Percentiles rank a stretch among this genome's conserved stretches.
These are phyloP conservation scores for Zaprionus tsacasi DNA, from an alignment of 1,140 invertebrate species.

Conservation along the genomic window DNA sequence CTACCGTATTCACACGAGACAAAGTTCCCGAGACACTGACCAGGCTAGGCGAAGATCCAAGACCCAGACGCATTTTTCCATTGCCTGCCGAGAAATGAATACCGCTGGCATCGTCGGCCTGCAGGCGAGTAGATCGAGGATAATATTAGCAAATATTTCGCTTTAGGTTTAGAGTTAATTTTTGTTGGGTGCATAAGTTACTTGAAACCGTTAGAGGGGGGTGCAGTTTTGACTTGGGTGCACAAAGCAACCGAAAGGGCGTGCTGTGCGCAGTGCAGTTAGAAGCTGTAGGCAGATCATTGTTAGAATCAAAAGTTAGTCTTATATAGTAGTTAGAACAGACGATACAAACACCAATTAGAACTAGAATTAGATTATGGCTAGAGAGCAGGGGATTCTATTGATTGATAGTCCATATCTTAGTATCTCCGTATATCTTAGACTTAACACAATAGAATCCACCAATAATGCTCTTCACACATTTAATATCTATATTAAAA, in stretches of 20 bases:
- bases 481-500: neutral
- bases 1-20: slow-evolving; percentile 89
- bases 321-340: slow-evolving; percentile 52
- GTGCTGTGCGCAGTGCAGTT: slow-evolving; percentile 70
- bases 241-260: slow-evolving; percentile 56
- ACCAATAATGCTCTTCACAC: neutral
- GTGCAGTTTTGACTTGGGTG: slow-evolving; percentile 53
- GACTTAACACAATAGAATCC: slow-evolving; percentile 17
- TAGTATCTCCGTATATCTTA: too few relatives aligned
- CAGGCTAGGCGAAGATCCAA: slow-evolving; percentile 85
- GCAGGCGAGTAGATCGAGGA: neutral
- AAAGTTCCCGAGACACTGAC: slow-evolving; percentile 86
- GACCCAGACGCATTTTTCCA: slow-evolving; percentile 84
- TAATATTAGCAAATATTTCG: neutral
- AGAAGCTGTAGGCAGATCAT: slow-evolving; percentile 68
- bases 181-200: slow-evolving; percentile 19
- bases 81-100: slow-evolving; percentile 89
- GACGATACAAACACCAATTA: slow-evolving; percentile 58
- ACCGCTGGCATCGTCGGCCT: slow-evolving; percentile 88
- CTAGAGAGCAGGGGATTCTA: slow-evolving; percentile 26
- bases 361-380: slow-evolving; percentile 31
- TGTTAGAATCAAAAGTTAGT: slow-evolving; percentile 83
- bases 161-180: neutral
- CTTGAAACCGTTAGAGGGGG: slow-evolving; percentile 17
- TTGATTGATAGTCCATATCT: neutral